These are phyloP conservation scores for Clinocottus analis DNA, from an alignment of 2,113 vertebrate genomes.

Conservation along the genomic window DNA sequence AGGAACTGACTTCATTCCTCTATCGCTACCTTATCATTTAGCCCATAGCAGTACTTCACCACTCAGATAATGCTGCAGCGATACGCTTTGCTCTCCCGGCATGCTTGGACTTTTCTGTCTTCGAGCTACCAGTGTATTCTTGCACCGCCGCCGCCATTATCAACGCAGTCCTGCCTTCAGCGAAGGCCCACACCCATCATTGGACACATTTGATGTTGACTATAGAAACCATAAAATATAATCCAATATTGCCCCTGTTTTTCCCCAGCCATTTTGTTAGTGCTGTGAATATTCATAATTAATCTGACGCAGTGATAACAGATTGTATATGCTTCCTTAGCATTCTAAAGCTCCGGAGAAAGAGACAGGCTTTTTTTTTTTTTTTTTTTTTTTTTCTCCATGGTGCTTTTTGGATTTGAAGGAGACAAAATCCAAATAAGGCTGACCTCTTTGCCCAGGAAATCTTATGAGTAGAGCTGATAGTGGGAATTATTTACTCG, in stretches of 20 bases:
- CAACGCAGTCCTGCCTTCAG: constrained; percentile 63
- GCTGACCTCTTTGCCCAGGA: constrained; percentile 66
- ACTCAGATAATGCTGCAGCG: constrained; percentile 71
- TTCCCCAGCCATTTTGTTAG: constrained; percentile 48
- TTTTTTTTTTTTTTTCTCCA: constrained; percentile 27
- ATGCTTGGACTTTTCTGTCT: constrained; percentile 59
- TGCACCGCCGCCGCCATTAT: constrained; percentile 52
- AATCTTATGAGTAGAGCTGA: constrained; percentile 66
- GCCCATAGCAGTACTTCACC: constrained; percentile 67
- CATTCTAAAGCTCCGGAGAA: constrained; percentile 61
- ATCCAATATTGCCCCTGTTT: constrained; percentile 73
- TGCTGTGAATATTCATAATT: constrained; percentile 81
- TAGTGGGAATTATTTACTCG: constrained; percentile 76
- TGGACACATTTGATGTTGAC: constrained; percentile 81
- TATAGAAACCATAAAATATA: constrained; percentile 78
- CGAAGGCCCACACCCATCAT: constrained; percentile 56
- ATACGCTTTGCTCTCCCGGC: constrained; percentile 65
- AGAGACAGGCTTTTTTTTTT: constrained; percentile 25
- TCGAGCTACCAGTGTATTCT: constrained; percentile 56
- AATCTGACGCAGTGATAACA: constrained; percentile 77
- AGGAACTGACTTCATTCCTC: constrained; percentile 57
- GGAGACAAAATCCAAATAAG: constrained; percentile 63
- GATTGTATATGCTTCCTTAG: constrained; percentile 78
- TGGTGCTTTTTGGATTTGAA: constrained; percentile 62
- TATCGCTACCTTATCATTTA: constrained; percentile 74